Evolutionary conservation across 2,113 vertebrate species (phyloP).

Genomic region (Triplophysa siluroides): DNA sequence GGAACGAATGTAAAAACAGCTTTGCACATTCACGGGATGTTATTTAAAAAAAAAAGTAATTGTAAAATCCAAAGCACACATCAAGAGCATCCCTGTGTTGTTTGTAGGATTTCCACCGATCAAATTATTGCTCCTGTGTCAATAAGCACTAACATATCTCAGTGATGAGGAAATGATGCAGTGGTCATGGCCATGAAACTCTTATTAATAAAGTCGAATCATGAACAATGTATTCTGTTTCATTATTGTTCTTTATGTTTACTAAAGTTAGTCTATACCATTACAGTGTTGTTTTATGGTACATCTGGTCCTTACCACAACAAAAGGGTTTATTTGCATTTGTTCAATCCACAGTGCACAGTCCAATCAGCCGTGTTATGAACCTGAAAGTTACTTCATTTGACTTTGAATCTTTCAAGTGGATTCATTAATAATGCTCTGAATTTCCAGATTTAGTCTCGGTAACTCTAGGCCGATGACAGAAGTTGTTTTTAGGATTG

Average conservation of each 20-base stretch:
- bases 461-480: constrained; percentile 8
- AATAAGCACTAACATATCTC: constrained; percentile 40
- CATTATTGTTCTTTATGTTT: not conserved
- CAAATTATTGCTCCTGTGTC: constrained; percentile 24
- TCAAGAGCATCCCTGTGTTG: constrained; percentile 30
- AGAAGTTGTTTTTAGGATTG: constrained; percentile 36
- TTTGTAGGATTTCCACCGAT: constrained; percentile 26
- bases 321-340: not conserved
- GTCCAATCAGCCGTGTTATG: not conserved
- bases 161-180: constrained; percentile 36
- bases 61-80: constrained; percentile 29
- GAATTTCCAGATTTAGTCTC: constrained; percentile 1
- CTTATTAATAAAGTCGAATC: constrained; percentile 53
- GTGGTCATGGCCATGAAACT: constrained; percentile 36
- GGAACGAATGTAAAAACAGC: constrained; percentile 34
- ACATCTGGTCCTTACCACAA: not conserved
- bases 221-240: constrained; percentile 37
- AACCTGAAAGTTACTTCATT: not conserved
- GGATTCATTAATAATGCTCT: constrained; percentile 9
- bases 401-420: constrained; percentile 10
- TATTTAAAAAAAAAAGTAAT: constrained; percentile 23
- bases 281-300: not conserved
- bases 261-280: not conserved
- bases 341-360: not conserved
- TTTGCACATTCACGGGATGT: constrained; percentile 19